These are phyloP conservation scores for Chelonus insularis DNA, from an alignment of 1,140 invertebrate species.

Conservation along the genomic window DNA sequence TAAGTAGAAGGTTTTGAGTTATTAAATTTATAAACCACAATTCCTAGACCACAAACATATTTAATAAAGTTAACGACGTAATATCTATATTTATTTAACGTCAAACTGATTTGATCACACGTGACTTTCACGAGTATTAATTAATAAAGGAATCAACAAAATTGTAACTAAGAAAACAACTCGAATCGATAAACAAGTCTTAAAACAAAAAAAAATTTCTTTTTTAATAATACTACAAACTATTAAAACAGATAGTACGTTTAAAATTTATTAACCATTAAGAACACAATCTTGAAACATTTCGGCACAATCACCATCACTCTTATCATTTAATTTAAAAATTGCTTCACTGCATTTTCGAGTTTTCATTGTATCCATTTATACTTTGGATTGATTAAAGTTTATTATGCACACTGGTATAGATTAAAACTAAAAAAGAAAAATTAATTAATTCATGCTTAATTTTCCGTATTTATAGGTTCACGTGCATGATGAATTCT, in stretches of 20 bases:
- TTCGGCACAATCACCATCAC: constrained; percentile 3
- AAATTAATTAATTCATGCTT: constrained; percentile 40
- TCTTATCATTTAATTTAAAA: background rate
- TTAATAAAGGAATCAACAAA: constrained; percentile 24
- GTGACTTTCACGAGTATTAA: constrained; percentile 6
- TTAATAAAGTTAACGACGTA: constrained; percentile 29
- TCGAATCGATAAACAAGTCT: constrained; percentile 16
- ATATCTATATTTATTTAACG: constrained; percentile 13
- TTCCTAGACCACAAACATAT: constrained; percentile 21
- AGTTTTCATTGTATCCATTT: background rate
- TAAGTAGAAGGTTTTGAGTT: constrained; percentile 44
- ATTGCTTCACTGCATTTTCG: background rate
- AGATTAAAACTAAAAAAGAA: background rate
- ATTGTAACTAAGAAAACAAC: constrained; percentile 19
- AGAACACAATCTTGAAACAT: constrained; percentile 21
- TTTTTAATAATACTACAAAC: background rate
- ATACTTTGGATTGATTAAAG: background rate
- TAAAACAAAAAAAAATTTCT: background rate
- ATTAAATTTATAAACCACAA: constrained; percentile 38
- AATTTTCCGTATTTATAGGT: constrained; percentile 81
- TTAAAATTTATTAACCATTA: constrained; percentile 10
- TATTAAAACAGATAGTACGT: no score
- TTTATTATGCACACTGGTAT: background rate
- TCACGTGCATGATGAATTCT: constrained; percentile 85
- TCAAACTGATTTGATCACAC: constrained; percentile 13